Base-by-base conservation (phyloP, 2,888 invertebrate species). In the Hypena proboscidalis region DNA sequence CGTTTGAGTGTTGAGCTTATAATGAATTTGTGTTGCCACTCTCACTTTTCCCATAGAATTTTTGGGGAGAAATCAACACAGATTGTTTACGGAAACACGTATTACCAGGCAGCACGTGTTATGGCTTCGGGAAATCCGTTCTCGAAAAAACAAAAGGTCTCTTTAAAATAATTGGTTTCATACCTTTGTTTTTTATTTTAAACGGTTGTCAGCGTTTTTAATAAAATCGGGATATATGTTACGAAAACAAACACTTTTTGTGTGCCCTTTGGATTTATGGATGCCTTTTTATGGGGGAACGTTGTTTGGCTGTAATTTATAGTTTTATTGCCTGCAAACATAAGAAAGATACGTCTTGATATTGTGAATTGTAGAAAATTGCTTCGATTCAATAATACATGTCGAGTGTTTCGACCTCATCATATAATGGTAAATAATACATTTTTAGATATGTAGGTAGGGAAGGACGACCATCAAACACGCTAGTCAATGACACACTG, bases 21-120 rank as follows among this genome's bases (percentile, higher is more conserved):
- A n/a, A n/a, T n/a, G n/a, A n/a, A n/a, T n/a, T n/a, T n/a, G n/a
- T n/a, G n/a, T n/a, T n/a, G n/a, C n/a, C n/a, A n/a, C n/a, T n/a
- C n/a, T n/a, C n/a, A 26, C 31, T 10, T 40, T 22, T 42, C 35
- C 36, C 35, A 41, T 42, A 30, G n/a, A n/a, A n/a, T n/a, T 42
- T 45, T 15, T 15, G 32, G 33, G 49, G 47, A 52, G 54, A 53
- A 52, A 61, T 58, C 43, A 60, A 67, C 65, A 62, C 48, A 41
- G 53, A 59, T 59, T 68, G 53, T 55, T 55, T 45, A 53, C 17
- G 40, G 44, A 42, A 51, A 35, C 42, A 31, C 13, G 35, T 35
- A 49, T 52, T 50, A 58, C n/a, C 56, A 27, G 17, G 47, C 22
- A 56, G 51, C 60, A 64, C 56, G 63, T 68, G 54, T 54, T 37